phyloP scores from a whole-genome alignment of 2,888 invertebrate species.

The Aradus depressus region DNA sequence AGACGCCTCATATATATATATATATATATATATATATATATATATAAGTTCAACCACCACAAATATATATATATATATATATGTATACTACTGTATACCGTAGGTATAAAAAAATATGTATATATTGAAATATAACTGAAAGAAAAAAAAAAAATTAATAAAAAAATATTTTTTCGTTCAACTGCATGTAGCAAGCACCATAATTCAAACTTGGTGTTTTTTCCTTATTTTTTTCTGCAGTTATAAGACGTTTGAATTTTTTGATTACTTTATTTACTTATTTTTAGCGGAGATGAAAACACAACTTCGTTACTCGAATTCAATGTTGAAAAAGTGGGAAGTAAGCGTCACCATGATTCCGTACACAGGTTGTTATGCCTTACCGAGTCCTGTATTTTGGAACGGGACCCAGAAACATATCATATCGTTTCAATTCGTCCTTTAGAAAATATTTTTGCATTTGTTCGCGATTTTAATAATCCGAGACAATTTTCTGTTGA shows the following conservation, averaged over 20 bases:
- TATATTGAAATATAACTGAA: no score
- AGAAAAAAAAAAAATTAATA: no score
- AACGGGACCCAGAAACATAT: slow-evolving; percentile 95
- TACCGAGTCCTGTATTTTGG: slow-evolving; percentile 88
- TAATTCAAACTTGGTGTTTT: not conserved
- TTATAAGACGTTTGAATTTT: not conserved
- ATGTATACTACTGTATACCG: no score
- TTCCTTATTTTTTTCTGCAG: not conserved
- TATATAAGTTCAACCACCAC: no score
- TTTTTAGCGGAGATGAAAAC: slow-evolving; percentile 79
- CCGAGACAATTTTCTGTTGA: slow-evolving; percentile 90
- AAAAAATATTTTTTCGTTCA: no score
- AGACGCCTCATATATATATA: no score
- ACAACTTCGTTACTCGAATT: slow-evolving; percentile 96
- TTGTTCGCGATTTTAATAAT: slow-evolving; percentile 79
- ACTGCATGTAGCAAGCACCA: no score
- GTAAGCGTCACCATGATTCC: slow-evolving; percentile 68
- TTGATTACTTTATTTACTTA: no score
- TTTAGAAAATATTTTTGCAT: slow-evolving; percentile 73
- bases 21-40: no score
- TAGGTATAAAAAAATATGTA: no score
- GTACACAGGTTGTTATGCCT: slow-evolving; percentile 83
- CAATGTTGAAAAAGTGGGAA: slow-evolving; percentile 81
- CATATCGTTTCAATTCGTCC: slow-evolving; percentile 79
- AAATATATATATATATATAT: no score